phyloP scores from a whole-genome alignment of 1,140 invertebrate species.

The Aphelenchoides avenae region DNA sequence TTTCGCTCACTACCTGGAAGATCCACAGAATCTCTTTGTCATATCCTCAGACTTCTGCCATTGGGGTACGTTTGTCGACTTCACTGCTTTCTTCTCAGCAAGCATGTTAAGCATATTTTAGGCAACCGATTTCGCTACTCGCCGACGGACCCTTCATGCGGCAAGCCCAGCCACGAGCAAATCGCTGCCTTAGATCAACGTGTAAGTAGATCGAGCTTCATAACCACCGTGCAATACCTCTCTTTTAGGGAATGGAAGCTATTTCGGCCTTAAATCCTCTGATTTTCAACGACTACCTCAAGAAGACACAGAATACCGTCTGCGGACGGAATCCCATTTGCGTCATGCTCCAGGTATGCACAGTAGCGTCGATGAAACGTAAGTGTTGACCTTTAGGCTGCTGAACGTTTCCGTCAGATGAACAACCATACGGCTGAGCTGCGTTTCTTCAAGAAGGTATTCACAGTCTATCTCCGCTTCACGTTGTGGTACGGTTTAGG shows the following conservation, averaged over 20 bases:
- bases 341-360: slow-evolving; percentile 80
- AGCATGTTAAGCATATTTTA: slow-evolving; percentile 49
- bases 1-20: slow-evolving; percentile 81
- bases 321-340: slow-evolving; percentile 97
- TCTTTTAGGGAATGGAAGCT: slow-evolving; percentile 85
- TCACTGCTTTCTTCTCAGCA: slow-evolving; percentile 7
- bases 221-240: not conserved
- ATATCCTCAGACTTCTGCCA: slow-evolving; percentile 99
- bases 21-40: slow-evolving; percentile 79
- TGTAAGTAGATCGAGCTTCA: slow-evolving; percentile 21
- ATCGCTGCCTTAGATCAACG: slow-evolving; percentile 53
- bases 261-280: slow-evolving; percentile 84
- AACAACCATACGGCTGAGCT: slow-evolving; percentile 52
- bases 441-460: slow-evolving; percentile 51
- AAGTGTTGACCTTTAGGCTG: slow-evolving; percentile 38
- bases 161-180: slow-evolving; percentile 61
- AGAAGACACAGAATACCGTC: slow-evolving; percentile 93
- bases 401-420: slow-evolving; percentile 56
- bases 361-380: not conserved
- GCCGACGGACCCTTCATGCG: slow-evolving; percentile 75
- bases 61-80: slow-evolving; percentile 72
- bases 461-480: too few relatives aligned
- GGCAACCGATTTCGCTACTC: slow-evolving; percentile 85
- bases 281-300: slow-evolving; percentile 85
- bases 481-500: too few relatives aligned